Evolutionary conservation across 2,888 invertebrate species (phyloP).

Genomic region (Nematopogon swammerdamellus): DNA sequence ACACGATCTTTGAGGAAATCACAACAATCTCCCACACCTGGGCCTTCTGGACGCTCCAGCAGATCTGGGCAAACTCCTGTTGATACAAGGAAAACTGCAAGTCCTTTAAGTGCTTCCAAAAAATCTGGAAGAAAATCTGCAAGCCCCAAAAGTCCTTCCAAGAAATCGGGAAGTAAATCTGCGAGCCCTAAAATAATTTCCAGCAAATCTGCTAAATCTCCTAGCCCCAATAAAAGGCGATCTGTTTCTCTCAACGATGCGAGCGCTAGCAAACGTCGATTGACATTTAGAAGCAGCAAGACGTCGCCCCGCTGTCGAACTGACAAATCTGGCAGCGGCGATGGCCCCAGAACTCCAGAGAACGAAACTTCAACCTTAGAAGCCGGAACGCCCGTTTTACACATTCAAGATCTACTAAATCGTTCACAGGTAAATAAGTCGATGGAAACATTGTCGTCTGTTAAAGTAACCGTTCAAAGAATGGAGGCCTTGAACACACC

Average conservation of each 20-base stretch:
- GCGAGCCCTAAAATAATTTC: too few relatives aligned
- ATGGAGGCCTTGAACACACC: not conserved
- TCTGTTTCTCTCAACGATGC: not conserved
- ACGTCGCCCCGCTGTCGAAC: too few relatives aligned
- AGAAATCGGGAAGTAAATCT: too few relatives aligned
- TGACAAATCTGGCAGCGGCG: too few relatives aligned
- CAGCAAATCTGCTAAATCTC: too few relatives aligned
- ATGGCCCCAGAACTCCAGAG: slow-evolving; percentile 29
- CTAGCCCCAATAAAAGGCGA: too few relatives aligned
- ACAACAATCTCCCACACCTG: too few relatives aligned
- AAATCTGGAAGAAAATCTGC: too few relatives aligned
- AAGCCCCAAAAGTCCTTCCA: too few relatives aligned
- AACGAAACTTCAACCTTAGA: slow-evolving; percentile 25
- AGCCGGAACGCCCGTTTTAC: slow-evolving; percentile 31
- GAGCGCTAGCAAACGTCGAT: not conserved
- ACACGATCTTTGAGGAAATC: too few relatives aligned
- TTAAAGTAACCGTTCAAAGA: not conserved
- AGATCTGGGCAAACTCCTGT: not conserved
- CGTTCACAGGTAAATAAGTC: not conserved
- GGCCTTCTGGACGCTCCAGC: not conserved
- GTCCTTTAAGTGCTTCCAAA: not conserved
- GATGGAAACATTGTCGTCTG: not conserved
- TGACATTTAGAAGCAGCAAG: not conserved
- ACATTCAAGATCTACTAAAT: slow-evolving; percentile 30
- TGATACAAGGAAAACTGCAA: not conserved